Conservation (phyloP, 2,797 vertebrate genomes). For the Danio jaintianensis region DNA sequence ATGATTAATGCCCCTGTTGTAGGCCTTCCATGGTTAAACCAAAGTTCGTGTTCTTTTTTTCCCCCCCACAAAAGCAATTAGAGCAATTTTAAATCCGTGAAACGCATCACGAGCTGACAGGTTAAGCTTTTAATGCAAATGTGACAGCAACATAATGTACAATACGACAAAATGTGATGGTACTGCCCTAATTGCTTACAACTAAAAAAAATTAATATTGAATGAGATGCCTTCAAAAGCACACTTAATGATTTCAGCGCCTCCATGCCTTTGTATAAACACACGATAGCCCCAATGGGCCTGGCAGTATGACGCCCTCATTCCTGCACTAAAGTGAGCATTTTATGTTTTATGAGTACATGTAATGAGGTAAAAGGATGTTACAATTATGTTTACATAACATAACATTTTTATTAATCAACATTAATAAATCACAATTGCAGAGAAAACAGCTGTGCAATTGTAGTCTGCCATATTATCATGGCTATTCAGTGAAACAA, state of each 20-base stretch:
- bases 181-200: conserved; percentile 52
- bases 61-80: conserved; percentile 65
- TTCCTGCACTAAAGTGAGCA: not conserved
- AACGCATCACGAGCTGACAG: conserved; percentile 40
- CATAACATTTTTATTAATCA: not conserved
- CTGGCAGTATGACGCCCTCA: not conserved
- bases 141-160: conserved; percentile 40
- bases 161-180: conserved; percentile 29
- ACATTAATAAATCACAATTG: not conserved
- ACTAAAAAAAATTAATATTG: conserved; percentile 49
- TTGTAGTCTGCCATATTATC: not conserved
- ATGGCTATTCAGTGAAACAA: conserved; percentile 35
- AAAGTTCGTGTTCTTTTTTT: conserved; percentile 29
- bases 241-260: conserved; percentile 10
- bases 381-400: too few species aligned
- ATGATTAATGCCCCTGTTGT: conserved; percentile 67
- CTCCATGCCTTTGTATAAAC: not conserved
- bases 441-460: not conserved
- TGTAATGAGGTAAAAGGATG: conserved; percentile 2
- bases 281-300: conserved; percentile 11
- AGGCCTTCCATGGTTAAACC: conserved; percentile 58
- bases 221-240: conserved; percentile 49
- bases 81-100: conserved; percentile 36
- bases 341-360: conserved; percentile 21
- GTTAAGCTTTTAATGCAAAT: conserved; percentile 64